Evolutionary conservation across 2,888 invertebrate species (phyloP).

Genomic region (Ennomos quercinarius): DNA sequence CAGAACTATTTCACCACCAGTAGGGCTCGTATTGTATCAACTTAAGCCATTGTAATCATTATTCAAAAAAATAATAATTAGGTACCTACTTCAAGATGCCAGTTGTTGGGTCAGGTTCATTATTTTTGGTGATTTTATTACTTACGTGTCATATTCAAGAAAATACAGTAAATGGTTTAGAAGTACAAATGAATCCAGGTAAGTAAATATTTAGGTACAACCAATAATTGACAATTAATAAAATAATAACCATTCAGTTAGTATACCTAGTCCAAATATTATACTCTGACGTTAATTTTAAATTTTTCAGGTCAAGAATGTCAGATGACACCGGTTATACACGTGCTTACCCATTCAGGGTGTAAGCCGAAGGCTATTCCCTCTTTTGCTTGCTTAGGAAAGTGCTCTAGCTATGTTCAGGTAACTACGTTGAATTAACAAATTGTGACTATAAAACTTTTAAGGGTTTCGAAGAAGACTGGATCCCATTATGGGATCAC

Average conservation of each 20-base stretch:
- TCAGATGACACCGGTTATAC: constrained; percentile 95
- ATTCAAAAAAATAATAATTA: too few relatives aligned
- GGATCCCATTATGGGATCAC: too few relatives aligned
- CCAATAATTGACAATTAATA: neutral
- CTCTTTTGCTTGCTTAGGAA: constrained; percentile 96
- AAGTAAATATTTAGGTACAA: constrained; percentile 49
- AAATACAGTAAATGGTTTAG: constrained; percentile 60
- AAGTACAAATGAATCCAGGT: constrained; percentile 71
- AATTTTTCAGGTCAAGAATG: constrained; percentile 89
- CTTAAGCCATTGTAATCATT: neutral
- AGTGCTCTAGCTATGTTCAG: constrained; percentile 96
- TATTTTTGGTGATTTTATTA: constrained; percentile 49
- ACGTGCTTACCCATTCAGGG: constrained; percentile 95
- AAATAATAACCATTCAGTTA: neutral
- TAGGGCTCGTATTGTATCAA: neutral
- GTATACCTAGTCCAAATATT: too few relatives aligned
- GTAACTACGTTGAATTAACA: constrained; percentile 72
- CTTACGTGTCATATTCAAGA: constrained; percentile 55
- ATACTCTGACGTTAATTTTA: neutral
- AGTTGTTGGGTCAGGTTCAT: constrained; percentile 40
- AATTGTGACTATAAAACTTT: too few relatives aligned
- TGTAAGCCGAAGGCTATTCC: constrained; percentile 97
- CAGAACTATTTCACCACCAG: constrained; percentile 19
- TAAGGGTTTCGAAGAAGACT: too few relatives aligned
- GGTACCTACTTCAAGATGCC: constrained; percentile 46